Base-by-base conservation (phyloP, 2,888 invertebrate species). In the Pteria penguin region DNA sequence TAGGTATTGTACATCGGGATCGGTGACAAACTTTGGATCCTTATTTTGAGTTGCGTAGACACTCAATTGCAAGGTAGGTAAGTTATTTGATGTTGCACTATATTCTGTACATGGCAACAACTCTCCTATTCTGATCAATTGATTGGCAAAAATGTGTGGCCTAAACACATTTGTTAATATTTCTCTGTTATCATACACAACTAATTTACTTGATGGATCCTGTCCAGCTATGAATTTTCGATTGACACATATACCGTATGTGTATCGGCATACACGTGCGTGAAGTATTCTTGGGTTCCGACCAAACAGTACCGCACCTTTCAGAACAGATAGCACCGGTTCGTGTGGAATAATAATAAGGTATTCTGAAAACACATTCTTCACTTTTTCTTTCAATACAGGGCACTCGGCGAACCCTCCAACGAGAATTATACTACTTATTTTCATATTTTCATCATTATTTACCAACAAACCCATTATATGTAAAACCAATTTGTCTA, bases 391-490 rank as follows among this genome's bases (percentile, higher is more conserved):
- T 54, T 62, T 45, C 2, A 71, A 31, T 52, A 71, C 24, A 11
- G 45, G n/a, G 32, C 71, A 62, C n/a, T 71, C 61, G 22, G 62
- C 61, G 54, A 71, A 71, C 24, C 71, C 71, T 18, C 71, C 71
- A 29, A 71, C 71, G 3, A 71, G 45, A 22, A 71, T 11, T n/a
- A 71, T 62, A 14, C 27, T 71, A 14, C 61, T 45, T 29, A 70
- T 60, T 2, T 36, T 22, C 22, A 60, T 29, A 27, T 70, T 45
- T n/a, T 60, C 26, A 2, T 33, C 24, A n/a, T n/a, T n/a, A n/a
- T n/a, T n/a, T 4, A 14, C 36, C 5, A 70, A 27, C n/a, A 70
- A n/a, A 4, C 45, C 58, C 2, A 27, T 31, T 14, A 70, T 36
- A 27, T 60, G 33, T 11, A 58, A 24, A 8, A 70, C 24, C 0